phyloP scores from a whole-genome alignment of 53 echinoderm and acorn worm species.

The Holothuria leucospilota region DNA sequence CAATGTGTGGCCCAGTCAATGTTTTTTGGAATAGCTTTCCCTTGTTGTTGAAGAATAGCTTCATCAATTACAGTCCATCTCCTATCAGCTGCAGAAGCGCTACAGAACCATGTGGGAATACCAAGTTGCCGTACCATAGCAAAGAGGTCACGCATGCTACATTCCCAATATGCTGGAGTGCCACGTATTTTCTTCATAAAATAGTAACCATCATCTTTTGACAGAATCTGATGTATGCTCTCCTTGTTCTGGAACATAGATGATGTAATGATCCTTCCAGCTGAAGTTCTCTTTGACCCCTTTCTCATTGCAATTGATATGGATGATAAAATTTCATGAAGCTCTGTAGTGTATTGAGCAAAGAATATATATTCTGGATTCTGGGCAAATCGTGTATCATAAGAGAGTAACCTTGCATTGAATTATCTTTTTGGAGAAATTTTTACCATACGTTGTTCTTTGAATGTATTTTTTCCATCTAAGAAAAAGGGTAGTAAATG shows the following conservation, averaged over 20 bases:
- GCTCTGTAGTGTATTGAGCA: slow-evolving; percentile 74
- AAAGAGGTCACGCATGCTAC: slow-evolving; percentile 62
- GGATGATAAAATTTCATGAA: slow-evolving; percentile 72
- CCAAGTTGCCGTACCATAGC: slow-evolving; percentile 59
- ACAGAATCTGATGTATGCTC: slow-evolving; percentile 53
- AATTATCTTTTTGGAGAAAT: slow-evolving; percentile 73
- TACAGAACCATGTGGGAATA: slow-evolving; percentile 62
- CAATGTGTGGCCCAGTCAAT: slow-evolving; percentile 69
- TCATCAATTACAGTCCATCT: slow-evolving; percentile 70
- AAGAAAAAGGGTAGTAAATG: slow-evolving; percentile 75
- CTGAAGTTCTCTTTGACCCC: slow-evolving; percentile 50
- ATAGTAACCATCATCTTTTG: slow-evolving; percentile 59
- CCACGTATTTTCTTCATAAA: slow-evolving; percentile 52
- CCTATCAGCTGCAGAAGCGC: slow-evolving; percentile 65
- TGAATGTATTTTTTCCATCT: slow-evolving; percentile 67
- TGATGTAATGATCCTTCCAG: slow-evolving; percentile 43
- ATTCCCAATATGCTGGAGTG: slow-evolving; percentile 33
- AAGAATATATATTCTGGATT: slow-evolving; percentile 79
- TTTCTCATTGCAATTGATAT: slow-evolving; percentile 80
- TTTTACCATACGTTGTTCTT: slow-evolving; percentile 60
- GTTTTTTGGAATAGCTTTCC: slow-evolving; percentile 50
- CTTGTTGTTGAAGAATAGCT: slow-evolving; percentile 51
- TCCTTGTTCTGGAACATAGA: slow-evolving; percentile 58
- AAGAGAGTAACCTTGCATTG: slow-evolving; percentile 70
- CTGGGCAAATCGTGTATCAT: slow-evolving; percentile 77